These are phyloP conservation scores for Drosophila paranaensis DNA, from an alignment of 2,888 invertebrate genomes.

Conservation along the genomic window DNA sequence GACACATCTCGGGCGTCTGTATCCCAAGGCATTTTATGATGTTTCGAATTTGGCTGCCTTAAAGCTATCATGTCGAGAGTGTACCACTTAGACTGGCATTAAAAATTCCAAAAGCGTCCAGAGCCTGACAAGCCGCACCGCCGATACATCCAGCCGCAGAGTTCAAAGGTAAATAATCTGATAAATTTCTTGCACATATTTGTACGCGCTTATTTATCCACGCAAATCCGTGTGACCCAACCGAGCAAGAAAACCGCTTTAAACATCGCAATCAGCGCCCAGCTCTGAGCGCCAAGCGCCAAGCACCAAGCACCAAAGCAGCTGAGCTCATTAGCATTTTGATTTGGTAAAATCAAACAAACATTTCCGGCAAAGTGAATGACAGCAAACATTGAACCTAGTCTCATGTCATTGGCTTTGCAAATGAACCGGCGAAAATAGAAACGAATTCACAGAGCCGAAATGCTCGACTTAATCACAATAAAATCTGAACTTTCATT, in stretches of 20 bases:
- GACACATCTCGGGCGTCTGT: conserved; percentile 59
- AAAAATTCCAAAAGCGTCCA: conserved; percentile 59
- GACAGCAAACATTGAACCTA: conserved; percentile 55
- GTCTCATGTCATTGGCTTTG: conserved; percentile 52
- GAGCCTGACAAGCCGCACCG: conserved; percentile 13
- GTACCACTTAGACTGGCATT: conserved; percentile 50
- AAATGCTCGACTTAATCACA: neutral
- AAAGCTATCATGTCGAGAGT: conserved; percentile 55
- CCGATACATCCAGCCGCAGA: conserved; percentile 29
- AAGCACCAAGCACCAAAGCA: conserved; percentile 22
- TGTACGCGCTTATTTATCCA: conserved; percentile 43
- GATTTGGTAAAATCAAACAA: conserved; percentile 63
- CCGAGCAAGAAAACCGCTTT: conserved; percentile 40
- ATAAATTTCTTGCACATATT: conserved; percentile 46
- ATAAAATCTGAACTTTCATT: neutral
- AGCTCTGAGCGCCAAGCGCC: conserved; percentile 23
- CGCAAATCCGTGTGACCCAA: conserved; percentile 29
- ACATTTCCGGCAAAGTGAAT: conserved; percentile 62
- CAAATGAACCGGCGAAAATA: conserved; percentile 14
- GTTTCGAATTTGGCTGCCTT: conserved; percentile 49
- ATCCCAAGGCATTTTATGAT: conserved; percentile 58
- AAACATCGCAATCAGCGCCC: conserved; percentile 48
- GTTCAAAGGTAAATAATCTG: conserved; percentile 77
- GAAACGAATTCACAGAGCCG: neutral
- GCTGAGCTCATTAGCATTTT: conserved; percentile 69